phyloP scores from a whole-genome alignment of 2,888 invertebrate genomes.

The Nezara viridula region DNA sequence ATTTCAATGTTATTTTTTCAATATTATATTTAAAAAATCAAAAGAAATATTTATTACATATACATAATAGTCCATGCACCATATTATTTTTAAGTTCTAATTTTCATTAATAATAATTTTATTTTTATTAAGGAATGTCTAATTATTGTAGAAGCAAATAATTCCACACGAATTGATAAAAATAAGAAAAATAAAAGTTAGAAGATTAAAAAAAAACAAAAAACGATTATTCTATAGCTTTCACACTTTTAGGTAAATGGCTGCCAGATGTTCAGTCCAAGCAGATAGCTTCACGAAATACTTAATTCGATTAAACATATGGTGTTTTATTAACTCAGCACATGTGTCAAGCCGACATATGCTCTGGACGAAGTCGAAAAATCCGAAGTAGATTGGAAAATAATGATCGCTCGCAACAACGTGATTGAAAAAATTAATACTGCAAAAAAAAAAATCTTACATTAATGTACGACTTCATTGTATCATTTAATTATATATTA shows the following conservation, averaged over 20 bases:
- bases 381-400: conserved; percentile 6
- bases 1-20: no score
- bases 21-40: no score
- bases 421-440: neutral
- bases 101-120: no score
- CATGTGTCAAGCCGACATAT: neutral
- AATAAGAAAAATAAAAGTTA: no score
- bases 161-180: no score
- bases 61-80: no score
- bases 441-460: neutral
- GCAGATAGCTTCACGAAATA: conserved; percentile 34
- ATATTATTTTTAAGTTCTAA: no score
- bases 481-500: no score
- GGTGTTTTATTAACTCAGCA: conserved; percentile 38
- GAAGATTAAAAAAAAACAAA: neutral
- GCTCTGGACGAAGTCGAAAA: neutral
- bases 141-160: no score
- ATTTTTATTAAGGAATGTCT: no score
- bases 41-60: no score
- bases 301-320: conserved; percentile 37
- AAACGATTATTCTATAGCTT: neutral
- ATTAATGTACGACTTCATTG: no score
- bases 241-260: conserved; percentile 25
- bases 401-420: neutral
- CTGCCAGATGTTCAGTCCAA: neutral